Percentiles rank a stretch among this genome's conserved stretches.
Conservation (phyloP, 2,888 invertebrate species). For the Latrodectus hesperus region DNA sequence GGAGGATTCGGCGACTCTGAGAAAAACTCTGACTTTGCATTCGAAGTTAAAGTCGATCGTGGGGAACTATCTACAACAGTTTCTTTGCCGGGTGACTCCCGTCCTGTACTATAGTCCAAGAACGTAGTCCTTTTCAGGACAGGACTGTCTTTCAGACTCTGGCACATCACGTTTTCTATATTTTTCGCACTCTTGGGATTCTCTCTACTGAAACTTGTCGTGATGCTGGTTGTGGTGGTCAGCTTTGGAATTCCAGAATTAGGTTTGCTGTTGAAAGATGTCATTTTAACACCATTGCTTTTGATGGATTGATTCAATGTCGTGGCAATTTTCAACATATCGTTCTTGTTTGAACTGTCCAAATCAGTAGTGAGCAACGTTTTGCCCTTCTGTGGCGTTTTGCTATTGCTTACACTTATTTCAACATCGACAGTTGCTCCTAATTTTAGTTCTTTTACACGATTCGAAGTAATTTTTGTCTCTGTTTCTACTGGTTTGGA, state of each 20-base stretch:
- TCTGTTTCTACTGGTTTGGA: constrained; percentile 35
- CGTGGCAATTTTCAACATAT: constrained; percentile 57
- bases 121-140: constrained; percentile 26
- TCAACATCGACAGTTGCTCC: constrained; percentile 62
- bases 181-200: constrained; percentile 2
- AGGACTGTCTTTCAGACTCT: constrained; percentile 22
- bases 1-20: constrained; percentile 56
- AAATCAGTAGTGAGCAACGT: constrained; percentile 44
- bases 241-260: constrained; percentile 38
- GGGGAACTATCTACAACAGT: constrained; percentile 48
- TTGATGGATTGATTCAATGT: constrained; percentile 64
- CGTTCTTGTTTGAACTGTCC: constrained; percentile 51
- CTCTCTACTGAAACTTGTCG: constrained; percentile 53
- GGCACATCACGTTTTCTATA: constrained; percentile 4
- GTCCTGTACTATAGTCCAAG: constrained; percentile 35
- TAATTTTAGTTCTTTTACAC: constrained; percentile 42
- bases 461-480: constrained; percentile 37
- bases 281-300: constrained; percentile 23
- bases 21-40: constrained; percentile 63
- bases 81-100: constrained; percentile 51
- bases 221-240: constrained; percentile 62
- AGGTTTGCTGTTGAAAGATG: constrained; percentile 19
- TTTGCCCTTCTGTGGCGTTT: constrained; percentile 15
- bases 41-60: constrained; percentile 48
- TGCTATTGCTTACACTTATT: constrained; percentile 46